phyloP scores from a whole-genome alignment of 2,888 invertebrate species.

The Sinodicranocentrus sp. region DNA sequence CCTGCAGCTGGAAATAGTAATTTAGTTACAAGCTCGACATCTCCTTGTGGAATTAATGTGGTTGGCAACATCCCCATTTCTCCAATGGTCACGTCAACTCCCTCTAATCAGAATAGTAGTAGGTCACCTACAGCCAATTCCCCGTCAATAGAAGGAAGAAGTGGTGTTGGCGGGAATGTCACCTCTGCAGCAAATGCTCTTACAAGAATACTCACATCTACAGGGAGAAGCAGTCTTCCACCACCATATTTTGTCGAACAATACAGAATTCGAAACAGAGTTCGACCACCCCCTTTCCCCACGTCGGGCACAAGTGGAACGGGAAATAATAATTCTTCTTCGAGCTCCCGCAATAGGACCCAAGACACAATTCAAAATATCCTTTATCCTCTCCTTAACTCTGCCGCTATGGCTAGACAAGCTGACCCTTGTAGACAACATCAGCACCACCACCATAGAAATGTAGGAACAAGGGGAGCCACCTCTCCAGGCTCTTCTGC shows the following conservation, averaged over 20 bases:
- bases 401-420: background rate
- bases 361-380: conserved; percentile 42
- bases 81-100: conserved; percentile 10
- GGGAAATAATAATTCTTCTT: background rate
- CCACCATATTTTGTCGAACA: conserved; percentile 66
- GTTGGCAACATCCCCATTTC: background rate
- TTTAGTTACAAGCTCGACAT: conserved; percentile 1
- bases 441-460: background rate
- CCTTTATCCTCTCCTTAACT: conserved; percentile 43
- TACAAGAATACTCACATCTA: conserved; percentile 5
- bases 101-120: background rate
- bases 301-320: background rate
- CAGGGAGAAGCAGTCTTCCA: conserved; percentile 30
- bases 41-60: no score
- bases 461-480: background rate
- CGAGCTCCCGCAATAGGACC: background rate
- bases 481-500: background rate
- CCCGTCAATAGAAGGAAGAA: background rate
- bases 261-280: conserved; percentile 61
- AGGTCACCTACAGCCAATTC: conserved; percentile 2
- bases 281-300: conserved; percentile 43
- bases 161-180: background rate
- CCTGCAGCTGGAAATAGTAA: conserved; percentile 4
- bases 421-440: background rate
- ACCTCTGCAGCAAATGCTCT: conserved; percentile 10